Percentiles rank a stretch among this genome's conserved stretches.
These are phyloP conservation scores for Polydrusus cervinus DNA, from an alignment of 2,888 invertebrate species.

Conservation along the genomic window DNA sequence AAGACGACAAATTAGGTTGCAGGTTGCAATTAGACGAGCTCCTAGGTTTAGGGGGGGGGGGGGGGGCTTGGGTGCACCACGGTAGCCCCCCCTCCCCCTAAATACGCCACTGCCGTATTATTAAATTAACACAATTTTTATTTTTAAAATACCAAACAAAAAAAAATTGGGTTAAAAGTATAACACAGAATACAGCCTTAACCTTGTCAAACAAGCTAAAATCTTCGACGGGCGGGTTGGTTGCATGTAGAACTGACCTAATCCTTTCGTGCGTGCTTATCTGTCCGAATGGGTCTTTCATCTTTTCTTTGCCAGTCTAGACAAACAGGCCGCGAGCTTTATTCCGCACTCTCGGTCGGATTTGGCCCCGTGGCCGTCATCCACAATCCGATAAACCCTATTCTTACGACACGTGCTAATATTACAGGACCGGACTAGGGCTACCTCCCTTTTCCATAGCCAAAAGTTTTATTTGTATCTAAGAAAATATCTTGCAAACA, in stretches of 20 bases:
- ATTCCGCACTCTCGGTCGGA: constrained; percentile 47
- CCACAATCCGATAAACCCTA: constrained; percentile 54
- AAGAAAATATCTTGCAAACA: too few species aligned
- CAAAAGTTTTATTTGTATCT: too few species aligned
- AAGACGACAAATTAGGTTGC: too few species aligned
- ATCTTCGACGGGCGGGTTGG: constrained; percentile 50
- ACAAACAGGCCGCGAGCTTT: constrained; percentile 53
- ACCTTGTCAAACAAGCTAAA: constrained; percentile 43
- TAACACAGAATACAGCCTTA: constrained; percentile 15
- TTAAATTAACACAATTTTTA: too few species aligned
- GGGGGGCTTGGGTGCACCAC: too few species aligned
- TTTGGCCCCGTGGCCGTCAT: constrained; percentile 50
- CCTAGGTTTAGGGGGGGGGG: too few species aligned
- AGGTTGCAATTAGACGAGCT: too few species aligned
- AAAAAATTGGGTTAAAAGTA: too few species aligned
- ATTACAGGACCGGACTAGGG: constrained; percentile 31
- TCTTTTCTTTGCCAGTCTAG: constrained; percentile 55
- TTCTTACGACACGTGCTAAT: constrained; percentile 54
- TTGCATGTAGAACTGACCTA: constrained; percentile 64
- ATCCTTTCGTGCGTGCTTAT: constrained; percentile 67
- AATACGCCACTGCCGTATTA: too few species aligned
- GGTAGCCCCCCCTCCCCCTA: too few species aligned
- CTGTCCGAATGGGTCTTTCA: constrained; percentile 62
- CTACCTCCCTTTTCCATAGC: not conserved
- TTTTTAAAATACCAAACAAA: too few species aligned